phyloP scores from a whole-genome alignment of 2,888 invertebrate species.

The Mayetiola destructor region DNA sequence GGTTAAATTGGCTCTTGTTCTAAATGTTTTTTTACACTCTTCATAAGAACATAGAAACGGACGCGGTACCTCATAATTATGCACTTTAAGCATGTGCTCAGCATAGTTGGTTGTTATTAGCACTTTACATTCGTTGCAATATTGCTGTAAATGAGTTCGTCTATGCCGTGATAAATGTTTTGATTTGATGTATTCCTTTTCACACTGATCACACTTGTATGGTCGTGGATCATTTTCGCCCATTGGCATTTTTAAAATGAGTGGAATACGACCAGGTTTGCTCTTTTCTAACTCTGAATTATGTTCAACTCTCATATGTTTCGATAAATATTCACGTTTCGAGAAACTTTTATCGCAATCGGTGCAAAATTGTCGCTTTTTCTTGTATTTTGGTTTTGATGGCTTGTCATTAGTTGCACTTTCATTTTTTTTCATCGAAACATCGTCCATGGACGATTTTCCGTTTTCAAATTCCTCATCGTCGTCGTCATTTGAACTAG shows the following conservation, averaged over 20 bases:
- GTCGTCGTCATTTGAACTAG: too few species aligned
- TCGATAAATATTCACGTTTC: not conserved
- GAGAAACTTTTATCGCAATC: not conserved
- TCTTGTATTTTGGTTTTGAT: not conserved
- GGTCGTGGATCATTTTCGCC: not conserved
- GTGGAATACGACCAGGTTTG: not conserved
- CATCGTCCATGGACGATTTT: too few species aligned
- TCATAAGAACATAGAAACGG: slow-evolving; percentile 14
- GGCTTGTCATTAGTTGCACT: not conserved
- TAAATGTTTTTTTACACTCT: not conserved
- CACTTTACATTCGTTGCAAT: not conserved
- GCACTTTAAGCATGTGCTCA: slow-evolving; percentile 5
- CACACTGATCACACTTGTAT: slow-evolving; percentile 7
- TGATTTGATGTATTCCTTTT: not conserved
- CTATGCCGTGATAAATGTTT: slow-evolving; percentile 1
- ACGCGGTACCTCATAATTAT: not conserved
- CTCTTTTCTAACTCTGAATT: not conserved
- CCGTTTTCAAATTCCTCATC: too few species aligned
- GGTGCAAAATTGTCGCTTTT: not conserved
- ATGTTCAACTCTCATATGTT: not conserved
- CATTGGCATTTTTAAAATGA: too few species aligned
- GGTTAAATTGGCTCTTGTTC: slow-evolving; percentile 3
- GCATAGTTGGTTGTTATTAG: not conserved
- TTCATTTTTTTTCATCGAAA: too few species aligned
- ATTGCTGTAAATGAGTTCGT: not conserved